Conservation (phyloP, 2,888 invertebrate species). For the Zootermopsis nevadensis region DNA sequence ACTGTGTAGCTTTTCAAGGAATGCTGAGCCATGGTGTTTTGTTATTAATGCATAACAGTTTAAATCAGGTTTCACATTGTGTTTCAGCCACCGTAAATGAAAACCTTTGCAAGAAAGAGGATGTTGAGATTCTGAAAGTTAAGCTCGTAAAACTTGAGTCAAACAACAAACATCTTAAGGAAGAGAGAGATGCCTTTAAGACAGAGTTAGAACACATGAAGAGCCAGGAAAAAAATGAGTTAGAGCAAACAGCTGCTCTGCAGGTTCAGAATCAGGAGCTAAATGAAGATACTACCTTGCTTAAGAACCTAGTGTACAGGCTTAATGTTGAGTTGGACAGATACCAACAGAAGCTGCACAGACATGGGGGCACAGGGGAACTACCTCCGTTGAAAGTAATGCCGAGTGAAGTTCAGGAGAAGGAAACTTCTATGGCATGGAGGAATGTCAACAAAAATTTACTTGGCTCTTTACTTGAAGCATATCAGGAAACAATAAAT, state of each 20-base stretch:
- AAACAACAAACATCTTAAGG: conserved; percentile 34
- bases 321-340: conserved; percentile 81
- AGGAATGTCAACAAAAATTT: conserved; percentile 42
- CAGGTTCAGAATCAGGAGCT: conserved; percentile 66
- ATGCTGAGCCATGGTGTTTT: too few species aligned
- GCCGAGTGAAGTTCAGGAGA: conserved; percentile 41
- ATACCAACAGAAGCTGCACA: conserved; percentile 78
- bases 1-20: too few species aligned
- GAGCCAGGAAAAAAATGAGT: background rate
- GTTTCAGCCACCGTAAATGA: conserved; percentile 50
- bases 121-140: conserved; percentile 70
- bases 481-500: conserved; percentile 80
- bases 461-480: conserved; percentile 74
- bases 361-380: conserved; percentile 43
- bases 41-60: background rate
- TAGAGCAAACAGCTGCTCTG: conserved; percentile 7
- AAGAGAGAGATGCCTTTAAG: conserved; percentile 28
- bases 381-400: conserved; percentile 13
- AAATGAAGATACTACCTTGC: conserved; percentile 75
- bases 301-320: conserved; percentile 82
- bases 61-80: background rate
- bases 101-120: conserved; percentile 69
- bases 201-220: conserved; percentile 30
- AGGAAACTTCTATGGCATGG: conserved; percentile 49
- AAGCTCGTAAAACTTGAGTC: conserved; percentile 38